Evolutionary conservation across 1,140 invertebrate genomes (phyloP), one percentile per base, ranked within the genome.

Genomic region (Manduca sexta): DNA sequence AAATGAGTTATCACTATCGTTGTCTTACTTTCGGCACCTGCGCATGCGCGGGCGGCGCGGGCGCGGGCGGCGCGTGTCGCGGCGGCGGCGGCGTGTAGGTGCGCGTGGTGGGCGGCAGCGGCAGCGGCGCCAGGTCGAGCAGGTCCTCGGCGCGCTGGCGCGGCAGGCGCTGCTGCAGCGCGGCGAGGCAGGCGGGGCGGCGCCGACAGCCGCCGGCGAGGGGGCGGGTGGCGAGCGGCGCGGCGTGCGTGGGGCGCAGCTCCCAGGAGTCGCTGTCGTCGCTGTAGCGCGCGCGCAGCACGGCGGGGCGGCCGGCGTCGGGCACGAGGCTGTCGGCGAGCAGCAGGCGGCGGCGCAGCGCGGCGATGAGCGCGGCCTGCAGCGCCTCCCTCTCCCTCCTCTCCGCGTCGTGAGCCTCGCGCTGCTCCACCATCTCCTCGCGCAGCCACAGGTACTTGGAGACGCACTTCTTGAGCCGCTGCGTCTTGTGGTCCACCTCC

Each of bases 241-340:
- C 86, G 50, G 45, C 79, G 56, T 64, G 44, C 78, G 76, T n/a
- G 18, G 76, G 65, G 7, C 84, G 85, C 39, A 86, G 80, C 56
- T 89, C 88, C 96, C 96, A 99, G 35, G 91, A 88, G 69, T 98
- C 96, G 52, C 93, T 88, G 68, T 95, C 93, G 64, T 98, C 97
- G 79, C 98, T 95, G 82, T 94, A 98, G 16, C 91, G 88, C 63
- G 91, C 92, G 64, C 91, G 90, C 60, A 93, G 88, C n/a, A 98
- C 91, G 62, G 94, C 92, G 38, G 92, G 91, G 63, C 95, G 93
- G 39, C 98, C 95, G 64, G 97, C 95, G 2, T 91, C 88, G 8
- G 97, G 97, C 69, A 99, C 96, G 80, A 99, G 99, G 84, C 98
- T 98, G 67, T 99, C 97, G 49, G 99, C 97, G 34, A 98, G 94